These are phyloP conservation scores for Tylochromis polylepis DNA, from an alignment of 2,113 vertebrate genomes.

Conservation along the genomic window DNA sequence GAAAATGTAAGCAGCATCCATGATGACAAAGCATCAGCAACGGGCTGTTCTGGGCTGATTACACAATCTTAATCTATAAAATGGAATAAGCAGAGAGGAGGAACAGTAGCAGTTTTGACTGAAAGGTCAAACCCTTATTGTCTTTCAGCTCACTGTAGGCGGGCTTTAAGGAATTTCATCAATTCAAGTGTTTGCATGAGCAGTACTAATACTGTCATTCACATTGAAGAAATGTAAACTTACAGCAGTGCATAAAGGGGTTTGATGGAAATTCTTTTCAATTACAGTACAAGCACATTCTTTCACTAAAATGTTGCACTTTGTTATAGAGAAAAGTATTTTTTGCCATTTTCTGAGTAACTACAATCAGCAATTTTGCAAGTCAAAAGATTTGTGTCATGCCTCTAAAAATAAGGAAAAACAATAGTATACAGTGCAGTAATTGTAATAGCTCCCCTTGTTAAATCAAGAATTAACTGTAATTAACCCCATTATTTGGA, in stretches of 20 bases:
- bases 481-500: not conserved
- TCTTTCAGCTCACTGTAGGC: not conserved
- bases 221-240: not conserved
- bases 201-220: not conserved
- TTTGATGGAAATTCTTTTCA: not conserved
- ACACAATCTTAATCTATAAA: not conserved
- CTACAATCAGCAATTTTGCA: not conserved
- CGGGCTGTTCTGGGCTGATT: constrained; percentile 31
- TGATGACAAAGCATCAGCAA: constrained; percentile 21
- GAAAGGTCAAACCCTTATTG: constrained; percentile 24
- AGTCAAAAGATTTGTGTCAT: not conserved
- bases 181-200: not conserved
- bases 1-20: constrained; percentile 34
- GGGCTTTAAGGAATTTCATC: not conserved
- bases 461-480: not conserved
- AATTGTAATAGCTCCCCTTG: not conserved
- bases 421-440: not conserved
- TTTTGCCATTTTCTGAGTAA: not conserved
- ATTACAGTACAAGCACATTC: not conserved
- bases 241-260: not conserved
- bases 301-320: not conserved
- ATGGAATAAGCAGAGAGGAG: not conserved
- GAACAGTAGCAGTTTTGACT: constrained; percentile 1
- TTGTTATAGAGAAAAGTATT: not conserved
- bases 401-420: not conserved